A percentile compares a stretch with the other conserved stretches of the same genome.
These are phyloP conservation scores for Lepidurus arcticus DNA, from an alignment of 1,140 invertebrate genomes.

Conservation along the genomic window DNA sequence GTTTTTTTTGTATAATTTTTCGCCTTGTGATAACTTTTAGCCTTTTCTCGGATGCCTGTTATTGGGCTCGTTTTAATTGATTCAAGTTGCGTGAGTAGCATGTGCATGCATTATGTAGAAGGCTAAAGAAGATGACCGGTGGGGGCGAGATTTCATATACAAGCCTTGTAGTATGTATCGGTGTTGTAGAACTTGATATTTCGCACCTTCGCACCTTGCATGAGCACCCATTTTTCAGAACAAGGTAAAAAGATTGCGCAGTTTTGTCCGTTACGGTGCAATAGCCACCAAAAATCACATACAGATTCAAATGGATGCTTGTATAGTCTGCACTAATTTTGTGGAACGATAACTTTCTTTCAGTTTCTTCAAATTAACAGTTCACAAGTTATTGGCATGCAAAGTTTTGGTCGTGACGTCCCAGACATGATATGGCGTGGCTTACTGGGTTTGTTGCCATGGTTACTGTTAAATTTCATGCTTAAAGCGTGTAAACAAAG, in stretches of 20 bases:
- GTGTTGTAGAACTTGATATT: neutral
- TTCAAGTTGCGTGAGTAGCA: neutral
- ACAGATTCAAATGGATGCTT: neutral
- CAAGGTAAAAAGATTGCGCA: neutral
- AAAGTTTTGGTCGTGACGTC: too few species aligned
- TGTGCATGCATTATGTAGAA: neutral
- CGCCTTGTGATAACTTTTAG: neutral
- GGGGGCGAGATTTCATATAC: neutral
- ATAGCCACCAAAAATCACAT: too few species aligned
- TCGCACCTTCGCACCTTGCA: constrained; percentile 6
- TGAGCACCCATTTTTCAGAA: neutral
- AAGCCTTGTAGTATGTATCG: neutral
- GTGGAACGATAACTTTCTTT: neutral
- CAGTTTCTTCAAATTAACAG: too few species aligned
- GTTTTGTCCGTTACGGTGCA: neutral
- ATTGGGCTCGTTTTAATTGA: neutral
- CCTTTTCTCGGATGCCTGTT: neutral
- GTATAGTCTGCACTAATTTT: neutral
- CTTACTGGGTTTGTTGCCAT: too few species aligned
- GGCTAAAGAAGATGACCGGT: neutral
- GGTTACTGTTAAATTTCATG: too few species aligned
- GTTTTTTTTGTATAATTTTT: neutral
- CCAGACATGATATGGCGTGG: too few species aligned
- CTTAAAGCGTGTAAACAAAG: too few species aligned
- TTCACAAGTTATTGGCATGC: too few species aligned